Percentiles rank a stretch among this genome's conserved stretches.
phyloP scores from a whole-genome alignment of 2,113 vertebrate genomes.

The Corvus cornix region DNA sequence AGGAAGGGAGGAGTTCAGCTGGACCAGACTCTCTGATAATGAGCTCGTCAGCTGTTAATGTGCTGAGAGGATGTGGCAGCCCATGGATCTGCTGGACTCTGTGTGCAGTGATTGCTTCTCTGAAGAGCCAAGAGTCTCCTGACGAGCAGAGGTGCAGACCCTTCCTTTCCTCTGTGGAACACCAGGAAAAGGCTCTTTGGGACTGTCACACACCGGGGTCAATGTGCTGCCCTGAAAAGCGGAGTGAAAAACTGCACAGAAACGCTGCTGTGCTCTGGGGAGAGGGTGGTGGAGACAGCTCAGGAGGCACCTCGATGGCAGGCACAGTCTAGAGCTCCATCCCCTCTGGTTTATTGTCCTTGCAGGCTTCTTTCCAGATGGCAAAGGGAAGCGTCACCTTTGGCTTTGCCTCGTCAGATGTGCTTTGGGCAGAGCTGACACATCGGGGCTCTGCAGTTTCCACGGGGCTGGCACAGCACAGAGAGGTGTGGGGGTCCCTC shows the following conservation, averaged over 20 bases:
- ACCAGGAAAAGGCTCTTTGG: accelerated
- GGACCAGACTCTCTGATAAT: background rate
- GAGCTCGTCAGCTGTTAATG: background rate
- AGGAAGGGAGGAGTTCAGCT: constrained; percentile 60
- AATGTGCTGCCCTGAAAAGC: background rate
- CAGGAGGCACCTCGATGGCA: background rate
- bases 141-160: background rate
- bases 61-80: constrained; percentile 5
- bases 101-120: background rate
- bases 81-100: background rate
- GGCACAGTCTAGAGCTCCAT: background rate
- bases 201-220: background rate
- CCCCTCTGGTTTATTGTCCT: background rate
- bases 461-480: accelerated
- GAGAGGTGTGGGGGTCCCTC: background rate
- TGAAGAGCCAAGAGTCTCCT: background rate
- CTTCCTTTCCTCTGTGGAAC: background rate
- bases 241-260: accelerated
- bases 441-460: background rate
- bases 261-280: background rate
- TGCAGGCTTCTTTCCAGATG: background rate
- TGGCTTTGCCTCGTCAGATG: background rate
- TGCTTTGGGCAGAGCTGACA: background rate
- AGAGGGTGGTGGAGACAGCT: background rate
- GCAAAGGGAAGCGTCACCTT: background rate